phyloP scores from a whole-genome alignment of 2,113 vertebrate species.

The Hyla sarda region DNA sequence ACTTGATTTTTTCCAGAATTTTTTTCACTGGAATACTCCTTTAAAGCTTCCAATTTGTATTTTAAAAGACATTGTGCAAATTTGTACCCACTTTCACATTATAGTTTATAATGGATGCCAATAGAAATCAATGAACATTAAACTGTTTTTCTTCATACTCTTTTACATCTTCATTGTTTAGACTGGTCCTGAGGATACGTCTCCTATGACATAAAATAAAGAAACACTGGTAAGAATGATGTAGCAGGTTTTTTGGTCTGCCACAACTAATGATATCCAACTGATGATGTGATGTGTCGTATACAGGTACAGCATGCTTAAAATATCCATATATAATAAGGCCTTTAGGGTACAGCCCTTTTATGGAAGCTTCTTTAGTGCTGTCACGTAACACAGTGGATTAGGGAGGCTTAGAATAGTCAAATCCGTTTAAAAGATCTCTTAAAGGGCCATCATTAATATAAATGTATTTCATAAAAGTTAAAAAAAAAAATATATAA shows the following conservation, averaged over 20 bases:
- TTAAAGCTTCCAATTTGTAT: too few relatives aligned
- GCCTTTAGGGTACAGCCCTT: too few relatives aligned
- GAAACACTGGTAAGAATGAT: not conserved
- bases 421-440: conserved; percentile 35
- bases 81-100: not conserved
- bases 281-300: not conserved
- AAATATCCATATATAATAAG: not conserved
- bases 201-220: not conserved
- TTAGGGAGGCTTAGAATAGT: conserved; percentile 20
- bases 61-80: not conserved
- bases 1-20: too few relatives aligned
- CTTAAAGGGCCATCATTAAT: conserved; percentile 43
- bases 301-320: not conserved
- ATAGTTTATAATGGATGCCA: not conserved
- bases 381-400: conserved; percentile 37
- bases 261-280: not conserved
- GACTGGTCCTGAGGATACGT: not conserved
- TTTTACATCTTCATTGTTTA: not conserved
- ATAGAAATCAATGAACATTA: not conserved
- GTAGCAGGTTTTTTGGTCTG: not conserved
- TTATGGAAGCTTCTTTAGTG: conserved; percentile 6
- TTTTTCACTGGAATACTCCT: too few relatives aligned
- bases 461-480: conserved; percentile 43
- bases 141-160: not conserved
- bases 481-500: conserved; percentile 49